phyloP scores from a whole-genome alignment of 2,888 invertebrate species.

The Ariolimax columbianus region DNA sequence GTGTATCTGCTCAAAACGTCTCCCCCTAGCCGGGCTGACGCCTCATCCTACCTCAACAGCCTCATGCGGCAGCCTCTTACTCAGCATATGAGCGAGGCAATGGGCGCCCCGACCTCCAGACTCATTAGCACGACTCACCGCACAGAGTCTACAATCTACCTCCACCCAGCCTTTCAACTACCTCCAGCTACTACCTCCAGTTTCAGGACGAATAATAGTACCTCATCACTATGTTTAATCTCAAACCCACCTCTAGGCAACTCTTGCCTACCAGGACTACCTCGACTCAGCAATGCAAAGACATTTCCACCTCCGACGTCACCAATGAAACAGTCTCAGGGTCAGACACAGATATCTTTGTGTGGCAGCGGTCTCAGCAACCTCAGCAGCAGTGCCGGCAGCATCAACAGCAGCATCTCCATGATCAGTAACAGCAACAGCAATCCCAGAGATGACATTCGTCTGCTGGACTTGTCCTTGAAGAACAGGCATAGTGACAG shows the following conservation, averaged over 20 bases:
- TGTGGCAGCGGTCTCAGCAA: slow-evolving; percentile 33
- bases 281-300: slow-evolving; percentile 35
- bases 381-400: slow-evolving; percentile 32
- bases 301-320: slow-evolving; percentile 40
- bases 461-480: slow-evolving; percentile 29
- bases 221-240: slow-evolving; percentile 43
- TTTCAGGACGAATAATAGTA: slow-evolving; percentile 39
- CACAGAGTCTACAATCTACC: slow-evolving; percentile 44
- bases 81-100: slow-evolving; percentile 8
- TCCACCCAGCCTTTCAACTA: slow-evolving; percentile 55
- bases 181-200: slow-evolving; percentile 50
- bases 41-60: slow-evolving; percentile 46
- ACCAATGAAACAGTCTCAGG: slow-evolving; percentile 13
- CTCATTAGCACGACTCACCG: slow-evolving; percentile 13
- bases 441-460: not conserved
- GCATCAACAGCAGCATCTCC: slow-evolving; percentile 36
- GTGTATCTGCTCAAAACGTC: slow-evolving; percentile 25
- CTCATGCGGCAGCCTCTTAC: slow-evolving; percentile 40
- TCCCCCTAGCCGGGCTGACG: slow-evolving; percentile 12
- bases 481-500: slow-evolving; percentile 16
- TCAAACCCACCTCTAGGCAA: slow-evolving; percentile 13
- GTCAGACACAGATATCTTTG: slow-evolving; percentile 16
- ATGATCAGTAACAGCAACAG: slow-evolving; percentile 1
- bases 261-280: slow-evolving; percentile 32
- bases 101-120: not conserved